These are phyloP conservation scores for Tretioscincus oriximinensis DNA, from an alignment of 2,113 vertebrate species.

Conservation along the genomic window DNA sequence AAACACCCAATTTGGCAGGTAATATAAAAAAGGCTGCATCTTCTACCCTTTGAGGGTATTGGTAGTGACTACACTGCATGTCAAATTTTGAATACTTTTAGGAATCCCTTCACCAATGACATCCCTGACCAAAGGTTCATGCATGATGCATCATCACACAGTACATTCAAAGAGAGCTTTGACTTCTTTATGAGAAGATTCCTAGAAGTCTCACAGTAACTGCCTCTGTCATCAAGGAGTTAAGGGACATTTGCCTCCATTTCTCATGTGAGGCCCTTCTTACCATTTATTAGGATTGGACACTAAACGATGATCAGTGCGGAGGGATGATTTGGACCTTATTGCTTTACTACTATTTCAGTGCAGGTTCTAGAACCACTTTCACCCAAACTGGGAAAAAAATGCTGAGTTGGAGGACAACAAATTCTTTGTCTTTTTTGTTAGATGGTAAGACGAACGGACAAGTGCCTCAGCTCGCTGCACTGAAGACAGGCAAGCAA, in stretches of 20 bases:
- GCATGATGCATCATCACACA: conserved; percentile 84
- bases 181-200: conserved; percentile 73
- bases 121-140: conserved; percentile 83
- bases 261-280: conserved; percentile 75
- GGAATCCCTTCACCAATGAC: conserved; percentile 78
- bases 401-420: conserved; percentile 80
- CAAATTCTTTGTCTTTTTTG: conserved; percentile 82
- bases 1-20: conserved; percentile 77
- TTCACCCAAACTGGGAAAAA: conserved; percentile 77
- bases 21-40: conserved; percentile 75
- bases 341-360: conserved; percentile 92
- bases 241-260: conserved; percentile 76
- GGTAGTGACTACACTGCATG: conserved; percentile 75
- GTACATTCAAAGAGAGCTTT: conserved; percentile 86
- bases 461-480: conserved; percentile 87
- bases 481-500: conserved; percentile 87
- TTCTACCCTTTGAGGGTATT: conserved; percentile 74
- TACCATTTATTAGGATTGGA: conserved; percentile 77
- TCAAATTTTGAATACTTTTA: conserved; percentile 80
- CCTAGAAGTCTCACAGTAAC: conserved; percentile 82
- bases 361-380: conserved; percentile 88
- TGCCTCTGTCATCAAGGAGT: conserved; percentile 80
- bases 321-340: conserved; percentile 82
- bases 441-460: conserved; percentile 88
- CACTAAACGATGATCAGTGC: conserved; percentile 77